phyloP scores from a whole-genome alignment of 2,888 invertebrate genomes.

The Euplexia lucipara region DNA sequence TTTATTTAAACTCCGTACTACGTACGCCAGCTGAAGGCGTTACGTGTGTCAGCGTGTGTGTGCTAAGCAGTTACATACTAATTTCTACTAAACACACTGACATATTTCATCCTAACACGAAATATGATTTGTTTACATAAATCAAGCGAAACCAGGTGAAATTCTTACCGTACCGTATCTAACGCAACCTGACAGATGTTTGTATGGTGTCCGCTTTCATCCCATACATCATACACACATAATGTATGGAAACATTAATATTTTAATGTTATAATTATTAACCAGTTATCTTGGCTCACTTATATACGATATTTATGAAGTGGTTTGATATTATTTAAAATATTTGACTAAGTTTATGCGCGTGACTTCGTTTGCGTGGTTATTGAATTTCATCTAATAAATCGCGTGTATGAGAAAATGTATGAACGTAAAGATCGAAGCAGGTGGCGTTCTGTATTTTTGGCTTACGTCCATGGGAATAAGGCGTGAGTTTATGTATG shows the following conservation, averaged over 20 bases:
- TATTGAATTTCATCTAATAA: background rate
- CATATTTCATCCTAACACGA: background rate
- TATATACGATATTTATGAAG: conserved; percentile 50
- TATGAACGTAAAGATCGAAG: no score
- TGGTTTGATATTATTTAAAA: conserved; percentile 34
- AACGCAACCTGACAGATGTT: conserved; percentile 40
- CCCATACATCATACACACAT: conserved; percentile 57
- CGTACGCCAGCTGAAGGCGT: no score
- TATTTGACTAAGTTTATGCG: background rate
- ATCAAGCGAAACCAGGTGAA: conserved; percentile 47
- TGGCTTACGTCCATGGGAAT: no score
- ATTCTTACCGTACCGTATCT: conserved; percentile 34
- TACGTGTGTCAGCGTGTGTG: no score
- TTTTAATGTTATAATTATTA: conserved; percentile 66
- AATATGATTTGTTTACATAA: conserved; percentile 45
- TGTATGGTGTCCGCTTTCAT: conserved; percentile 58
- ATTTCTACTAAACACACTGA: background rate
- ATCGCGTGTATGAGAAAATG: no score
- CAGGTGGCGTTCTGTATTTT: no score
- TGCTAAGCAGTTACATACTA: background rate
- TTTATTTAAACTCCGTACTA: background rate
- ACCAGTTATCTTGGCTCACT: conserved; percentile 48
- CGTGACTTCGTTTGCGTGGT: background rate
- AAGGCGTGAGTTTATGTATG: no score
- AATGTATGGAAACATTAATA: conserved; percentile 63